Evolutionary conservation across 2,888 invertebrate genomes (phyloP).

Genomic region (Athrips mouffetella): DNA sequence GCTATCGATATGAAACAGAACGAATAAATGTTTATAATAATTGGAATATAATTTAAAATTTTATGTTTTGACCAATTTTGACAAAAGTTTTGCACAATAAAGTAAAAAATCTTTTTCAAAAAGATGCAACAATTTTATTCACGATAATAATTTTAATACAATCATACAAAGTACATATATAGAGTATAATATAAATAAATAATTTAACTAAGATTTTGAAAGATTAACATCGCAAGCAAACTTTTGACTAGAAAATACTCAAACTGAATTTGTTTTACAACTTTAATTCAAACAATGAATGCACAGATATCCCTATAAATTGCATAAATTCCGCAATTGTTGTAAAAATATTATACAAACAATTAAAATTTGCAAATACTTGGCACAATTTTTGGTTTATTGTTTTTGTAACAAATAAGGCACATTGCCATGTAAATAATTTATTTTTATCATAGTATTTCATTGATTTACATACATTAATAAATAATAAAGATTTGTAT

Average conservation of each 20-base stretch:
- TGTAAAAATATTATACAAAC: neutral
- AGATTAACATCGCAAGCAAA: constrained; percentile 41
- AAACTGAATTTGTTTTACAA: constrained; percentile 12
- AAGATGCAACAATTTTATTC: constrained; percentile 58
- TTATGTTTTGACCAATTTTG: neutral
- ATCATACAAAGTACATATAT: constrained; percentile 69
- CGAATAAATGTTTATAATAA: neutral
- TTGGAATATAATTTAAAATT: neutral
- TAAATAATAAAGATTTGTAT: constrained; percentile 17
- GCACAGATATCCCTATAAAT: too few relatives aligned
- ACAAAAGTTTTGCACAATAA: neutral
- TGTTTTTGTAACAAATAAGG: constrained; percentile 52
- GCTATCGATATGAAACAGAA: neutral
- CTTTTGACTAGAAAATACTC: constrained; percentile 50
- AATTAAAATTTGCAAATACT: constrained; percentile 11
- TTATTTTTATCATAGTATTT: constrained; percentile 25
- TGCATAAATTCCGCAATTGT: neutral
- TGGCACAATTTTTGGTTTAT: constrained; percentile 44
- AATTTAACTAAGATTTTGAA: constrained; percentile 28
- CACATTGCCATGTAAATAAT: constrained; percentile 49
- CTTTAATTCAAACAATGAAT: neutral
- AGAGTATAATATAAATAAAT: constrained; percentile 41
- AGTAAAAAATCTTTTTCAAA: neutral
- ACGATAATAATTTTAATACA: constrained; percentile 68
- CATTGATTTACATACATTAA: constrained; percentile 25